Base-by-base conservation (phyloP, 2,113 vertebrate species). In the Corapipo altera region DNA sequence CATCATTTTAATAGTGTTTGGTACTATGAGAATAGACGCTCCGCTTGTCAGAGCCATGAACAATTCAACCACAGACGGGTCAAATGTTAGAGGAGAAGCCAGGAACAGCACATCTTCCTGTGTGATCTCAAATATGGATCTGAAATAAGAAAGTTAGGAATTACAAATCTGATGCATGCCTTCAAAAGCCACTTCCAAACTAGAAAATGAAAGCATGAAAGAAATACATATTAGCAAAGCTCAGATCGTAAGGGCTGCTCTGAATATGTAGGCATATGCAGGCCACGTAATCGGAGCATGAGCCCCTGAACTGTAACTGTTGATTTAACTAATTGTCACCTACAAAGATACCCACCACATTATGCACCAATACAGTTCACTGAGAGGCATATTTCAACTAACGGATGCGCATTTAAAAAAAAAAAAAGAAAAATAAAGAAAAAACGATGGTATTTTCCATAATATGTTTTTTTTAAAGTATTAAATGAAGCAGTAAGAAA, bases 11-110 rank as follows among this genome's bases (percentile, higher is more conserved):
- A 99, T 78, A 17, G 97, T 54, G 30, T 97, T 87, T n/a, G 99
- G 99, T n/a, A 99, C 88, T 5, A 99, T 88, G 41, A 99, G 98
- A 78, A 99, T 97, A 88, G 97, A 98, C 51, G 99, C 99, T 32
- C 99, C 99, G 1, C 98, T 98, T 7, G 98, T 98, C 21, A 99
- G 96, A 37, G 99, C 97, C 71, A 99, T 12, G 85, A 99, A 99
- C 81, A 99, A 90, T 55, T 99, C 99, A 95, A 99, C 98, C 87
- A 99, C 98, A 12, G 99, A 99, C 0, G 99, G 99, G 95, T 99
- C 99, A 97, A 99, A 99, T 12, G 99, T 99, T 82, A 99, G 96
- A 30, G 99, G 98, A 27, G 99, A 99, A 39, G 99, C 99, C 79
- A 99, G 96, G 93, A 99, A 99, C 2, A 99, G 97, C 77, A 98